phyloP scores from a whole-genome alignment of 64 coral and sea anemone genomes.

The Stichodactyla helianthus region DNA sequence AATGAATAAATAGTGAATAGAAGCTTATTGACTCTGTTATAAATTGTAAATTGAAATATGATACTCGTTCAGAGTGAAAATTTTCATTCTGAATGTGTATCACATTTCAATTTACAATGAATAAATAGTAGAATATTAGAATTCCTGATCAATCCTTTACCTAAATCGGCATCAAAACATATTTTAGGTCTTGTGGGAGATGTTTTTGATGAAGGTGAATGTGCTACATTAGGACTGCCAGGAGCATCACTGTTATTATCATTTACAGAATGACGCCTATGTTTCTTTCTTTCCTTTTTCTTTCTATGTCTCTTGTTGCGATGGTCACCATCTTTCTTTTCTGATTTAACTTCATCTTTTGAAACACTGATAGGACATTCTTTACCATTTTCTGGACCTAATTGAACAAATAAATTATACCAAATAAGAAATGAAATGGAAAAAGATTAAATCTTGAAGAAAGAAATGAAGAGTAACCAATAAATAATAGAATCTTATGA shows the following conservation, averaged over 20 bases:
- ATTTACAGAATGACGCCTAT: conserved; percentile 78
- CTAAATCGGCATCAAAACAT: conserved; percentile 81
- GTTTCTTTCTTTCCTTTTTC: conserved; percentile 73
- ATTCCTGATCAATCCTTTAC: conserved; percentile 14
- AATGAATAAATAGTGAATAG: too few relatives aligned
- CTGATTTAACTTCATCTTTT: conserved; percentile 39
- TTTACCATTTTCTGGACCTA: conserved; percentile 19
- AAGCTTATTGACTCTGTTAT: too few relatives aligned
- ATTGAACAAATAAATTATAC: background rate
- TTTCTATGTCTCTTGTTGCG: conserved; percentile 61
- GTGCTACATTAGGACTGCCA: conserved; percentile 47
- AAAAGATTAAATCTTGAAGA: background rate
- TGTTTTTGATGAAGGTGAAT: conserved; percentile 22
- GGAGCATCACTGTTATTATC: conserved; percentile 81
- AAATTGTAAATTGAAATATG: too few relatives aligned
- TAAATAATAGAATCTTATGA: too few relatives aligned
- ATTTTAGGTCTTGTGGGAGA: conserved; percentile 58
- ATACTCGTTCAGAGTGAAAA: too few relatives aligned
- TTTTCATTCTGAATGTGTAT: too few relatives aligned
- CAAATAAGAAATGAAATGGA: background rate
- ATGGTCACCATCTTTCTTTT: conserved; percentile 65
- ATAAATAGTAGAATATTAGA: background rate
- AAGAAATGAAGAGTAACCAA: background rate
- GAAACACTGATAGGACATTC: background rate
- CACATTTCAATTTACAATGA: background rate